Evolutionary conservation across 2,888 invertebrate species (phyloP), one percentile per base, ranked within the genome.

Genomic region (Tortrix viridana): DNA sequence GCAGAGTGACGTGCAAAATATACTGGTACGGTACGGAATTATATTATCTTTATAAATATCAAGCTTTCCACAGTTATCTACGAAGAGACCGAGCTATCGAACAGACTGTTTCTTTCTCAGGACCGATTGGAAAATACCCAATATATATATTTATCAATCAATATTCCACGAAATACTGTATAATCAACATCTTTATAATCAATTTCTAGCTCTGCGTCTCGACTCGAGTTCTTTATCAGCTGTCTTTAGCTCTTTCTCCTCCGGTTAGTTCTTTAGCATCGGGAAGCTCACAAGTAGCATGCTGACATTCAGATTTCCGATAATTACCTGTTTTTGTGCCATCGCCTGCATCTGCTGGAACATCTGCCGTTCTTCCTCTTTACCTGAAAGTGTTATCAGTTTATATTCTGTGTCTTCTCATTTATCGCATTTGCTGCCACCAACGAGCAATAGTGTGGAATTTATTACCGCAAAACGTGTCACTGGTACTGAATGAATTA

Each of bases 301-400:
- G 74, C 70, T 44, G n/a, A 74, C 73, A 77, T 73, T 73, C 68
- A 71, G 61, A 62, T 60, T 69, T 66, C 62, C 72, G 76, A 84
- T 83, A 89, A 83, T 90, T 83, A 98, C 98, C 97, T 98, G 98
- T 94, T 98, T 98, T 91, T 98, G 98, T 82, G 97, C 97, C 96
- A 97, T 96, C 76, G 97, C 96, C 89, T 98, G 98, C 97, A 98
- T 97, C 93, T 98, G 98, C 93, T 98, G 97, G 92, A 98, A 97
- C 97, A 98, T 97, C 93, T 97, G 96, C 77, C 97, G 94, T 93
- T 98, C 98, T 92, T 98, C 97, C 93, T 98, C 98, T 94, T 98
- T 98, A 88, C 97, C 97, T 97, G 94, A 89, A 88, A 90, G 71
- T 75, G 72, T 80, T 58, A 1, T 12, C n/a, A 49, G 59, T 54